Evolutionary conservation across 2,113 vertebrate genomes (phyloP).

Genomic region (Eurystomus gularis): DNA sequence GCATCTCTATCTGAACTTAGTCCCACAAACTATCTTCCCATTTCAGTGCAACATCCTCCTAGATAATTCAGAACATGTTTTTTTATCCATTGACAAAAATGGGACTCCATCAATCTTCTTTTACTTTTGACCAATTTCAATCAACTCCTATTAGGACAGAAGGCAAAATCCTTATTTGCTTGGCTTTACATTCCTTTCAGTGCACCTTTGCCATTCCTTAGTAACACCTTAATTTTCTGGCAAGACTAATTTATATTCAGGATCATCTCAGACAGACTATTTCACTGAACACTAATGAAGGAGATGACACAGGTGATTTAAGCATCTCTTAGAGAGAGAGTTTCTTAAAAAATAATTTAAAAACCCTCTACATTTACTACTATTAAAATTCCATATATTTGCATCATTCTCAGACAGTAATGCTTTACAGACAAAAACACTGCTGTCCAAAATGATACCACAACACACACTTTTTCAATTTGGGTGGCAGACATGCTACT

Average conservation of each 20-base stretch:
- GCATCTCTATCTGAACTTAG: background rate
- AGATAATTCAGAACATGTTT: background rate
- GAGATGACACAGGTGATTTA: conserved; percentile 24
- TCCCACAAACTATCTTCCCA: background rate
- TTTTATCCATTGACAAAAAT: background rate
- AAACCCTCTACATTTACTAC: background rate
- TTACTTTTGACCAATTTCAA: background rate
- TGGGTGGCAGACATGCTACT: background rate
- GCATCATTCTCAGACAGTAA: conserved; percentile 19
- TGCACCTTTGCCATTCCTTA: background rate
- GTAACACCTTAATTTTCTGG: conserved; percentile 14
- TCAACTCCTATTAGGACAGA: background rate
- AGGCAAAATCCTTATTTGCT: background rate
- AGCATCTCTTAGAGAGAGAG: background rate
- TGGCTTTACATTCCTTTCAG: background rate
- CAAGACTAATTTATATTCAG: conserved; percentile 20
- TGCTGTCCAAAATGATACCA: background rate
- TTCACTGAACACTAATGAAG: conserved; percentile 33
- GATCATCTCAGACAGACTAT: background rate
- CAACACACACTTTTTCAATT: conserved; percentile 13
- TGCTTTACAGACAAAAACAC: conserved; percentile 17
- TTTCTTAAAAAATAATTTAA: background rate
- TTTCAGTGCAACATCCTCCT: background rate
- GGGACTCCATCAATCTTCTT: background rate
- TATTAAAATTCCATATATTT: conserved; percentile 22